Conservation (phyloP, 1,140 invertebrate genomes). For the Drosophila yakuba region DNA sequence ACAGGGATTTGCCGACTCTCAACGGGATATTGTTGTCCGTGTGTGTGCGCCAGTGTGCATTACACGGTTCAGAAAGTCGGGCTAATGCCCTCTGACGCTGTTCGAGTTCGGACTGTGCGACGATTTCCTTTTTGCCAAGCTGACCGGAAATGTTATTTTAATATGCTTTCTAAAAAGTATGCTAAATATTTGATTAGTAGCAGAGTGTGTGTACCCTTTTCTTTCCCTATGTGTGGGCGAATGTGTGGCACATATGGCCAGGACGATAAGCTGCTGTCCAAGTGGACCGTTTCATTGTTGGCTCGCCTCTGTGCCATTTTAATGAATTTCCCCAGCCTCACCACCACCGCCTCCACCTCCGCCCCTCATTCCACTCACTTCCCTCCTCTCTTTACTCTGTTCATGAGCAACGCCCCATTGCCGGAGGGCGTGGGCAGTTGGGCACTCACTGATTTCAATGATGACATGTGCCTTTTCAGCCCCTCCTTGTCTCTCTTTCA, state of each 20-base stretch:
- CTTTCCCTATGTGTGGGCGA: neutral
- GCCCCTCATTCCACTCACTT: neutral
- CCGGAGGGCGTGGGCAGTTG: slow-evolving; percentile 61
- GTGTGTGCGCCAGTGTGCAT: slow-evolving; percentile 56
- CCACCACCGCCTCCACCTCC: neutral
- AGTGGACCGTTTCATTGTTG: slow-evolving; percentile 77
- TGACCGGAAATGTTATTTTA: slow-evolving; percentile 83
- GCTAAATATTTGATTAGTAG: slow-evolving; percentile 81
- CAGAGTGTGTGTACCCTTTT: slow-evolving; percentile 21
- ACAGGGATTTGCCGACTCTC: slow-evolving; percentile 52
- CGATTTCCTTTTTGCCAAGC: slow-evolving; percentile 63
- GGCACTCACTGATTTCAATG: slow-evolving; percentile 77
- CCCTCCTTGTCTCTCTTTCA: slow-evolving; percentile 57
- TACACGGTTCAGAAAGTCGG: slow-evolving; percentile 65
- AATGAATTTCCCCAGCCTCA: slow-evolving; percentile 74
- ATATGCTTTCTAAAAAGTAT: slow-evolving; percentile 79
- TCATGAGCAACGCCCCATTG: slow-evolving; percentile 65
- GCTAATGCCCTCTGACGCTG: slow-evolving; percentile 46
- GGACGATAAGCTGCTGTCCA: slow-evolving; percentile 68
- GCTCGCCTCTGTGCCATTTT: slow-evolving; percentile 68
- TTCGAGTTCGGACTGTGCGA: slow-evolving; percentile 34
- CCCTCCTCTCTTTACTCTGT: neutral
- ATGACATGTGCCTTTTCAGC: slow-evolving; percentile 81
- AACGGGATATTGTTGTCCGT: slow-evolving; percentile 5
- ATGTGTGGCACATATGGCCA: slow-evolving; percentile 65